phyloP scores from a whole-genome alignment of 2,113 vertebrate species.

The Ictalurus punctatus region DNA sequence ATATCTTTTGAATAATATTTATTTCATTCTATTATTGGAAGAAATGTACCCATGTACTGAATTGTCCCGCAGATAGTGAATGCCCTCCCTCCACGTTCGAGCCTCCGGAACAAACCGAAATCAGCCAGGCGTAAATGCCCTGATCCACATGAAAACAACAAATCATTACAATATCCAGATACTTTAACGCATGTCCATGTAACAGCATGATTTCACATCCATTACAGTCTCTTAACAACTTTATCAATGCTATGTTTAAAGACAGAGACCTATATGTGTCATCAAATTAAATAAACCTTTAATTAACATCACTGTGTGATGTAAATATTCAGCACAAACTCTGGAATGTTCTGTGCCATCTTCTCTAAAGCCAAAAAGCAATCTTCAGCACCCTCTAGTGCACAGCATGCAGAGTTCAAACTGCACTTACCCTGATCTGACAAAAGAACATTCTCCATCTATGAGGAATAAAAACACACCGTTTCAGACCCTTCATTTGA shows the following conservation, averaged over 20 bases:
- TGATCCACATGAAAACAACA: conserved; percentile 58
- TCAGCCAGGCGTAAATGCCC: conserved; percentile 92
- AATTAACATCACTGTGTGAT: neutral
- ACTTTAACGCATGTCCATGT: neutral
- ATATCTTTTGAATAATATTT: neutral
- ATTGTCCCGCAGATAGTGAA: conserved; percentile 95
- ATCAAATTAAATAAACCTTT: neutral
- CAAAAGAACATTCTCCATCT: conserved; percentile 97
- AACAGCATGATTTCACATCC: neutral
- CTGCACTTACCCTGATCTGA: conserved; percentile 82
- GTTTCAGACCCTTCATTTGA: neutral
- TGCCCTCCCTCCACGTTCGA: conserved; percentile 81
- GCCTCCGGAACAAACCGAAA: conserved; percentile 87
- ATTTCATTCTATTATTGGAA: neutral
- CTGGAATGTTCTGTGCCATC: conserved; percentile 37
- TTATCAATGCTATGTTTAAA: neutral
- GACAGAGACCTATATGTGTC: neutral
- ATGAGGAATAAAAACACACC: conserved; percentile 55
- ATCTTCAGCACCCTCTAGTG: conserved; percentile 26
- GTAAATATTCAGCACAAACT: neutral
- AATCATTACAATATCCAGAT: neutral
- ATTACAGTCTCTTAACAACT: neutral
- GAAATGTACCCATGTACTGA: conserved; percentile 92
- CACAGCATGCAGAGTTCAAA: neutral
- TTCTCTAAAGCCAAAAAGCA: neutral